Conservation (phyloP, 2,888 invertebrate genomes). For the Mystacides longicornis region DNA sequence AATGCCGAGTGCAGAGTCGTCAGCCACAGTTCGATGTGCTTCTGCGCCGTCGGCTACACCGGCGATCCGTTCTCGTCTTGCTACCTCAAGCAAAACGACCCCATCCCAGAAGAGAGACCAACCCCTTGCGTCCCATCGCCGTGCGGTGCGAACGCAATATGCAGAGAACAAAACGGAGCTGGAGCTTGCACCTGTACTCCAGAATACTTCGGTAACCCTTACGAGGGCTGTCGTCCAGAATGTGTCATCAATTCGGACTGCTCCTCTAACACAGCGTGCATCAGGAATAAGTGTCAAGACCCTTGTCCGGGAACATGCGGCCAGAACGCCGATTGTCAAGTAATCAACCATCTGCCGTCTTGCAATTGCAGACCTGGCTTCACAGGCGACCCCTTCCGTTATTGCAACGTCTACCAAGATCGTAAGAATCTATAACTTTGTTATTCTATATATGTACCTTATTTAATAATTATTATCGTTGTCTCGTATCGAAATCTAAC, state of each 20-base stretch:
- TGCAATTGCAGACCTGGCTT: slow-evolving; percentile 62
- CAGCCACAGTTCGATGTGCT: slow-evolving; percentile 66
- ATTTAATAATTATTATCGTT: background rate
- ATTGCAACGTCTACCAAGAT: slow-evolving; percentile 43
- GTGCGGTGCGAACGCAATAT: slow-evolving; percentile 60
- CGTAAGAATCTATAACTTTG: slow-evolving; percentile 41
- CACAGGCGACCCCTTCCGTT: slow-evolving; percentile 66
- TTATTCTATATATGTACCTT: background rate
- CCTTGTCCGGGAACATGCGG: slow-evolving; percentile 73
- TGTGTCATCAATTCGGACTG: slow-evolving; percentile 69
- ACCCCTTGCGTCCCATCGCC: slow-evolving; percentile 64
- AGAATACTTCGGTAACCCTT: slow-evolving; percentile 59
- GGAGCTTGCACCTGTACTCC: slow-evolving; percentile 61
- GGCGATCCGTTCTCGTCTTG: slow-evolving; percentile 75
- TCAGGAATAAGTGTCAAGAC: slow-evolving; percentile 62
- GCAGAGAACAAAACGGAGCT: slow-evolving; percentile 50
- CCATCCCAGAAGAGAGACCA: slow-evolving; percentile 38
- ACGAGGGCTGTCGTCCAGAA: slow-evolving; percentile 67
- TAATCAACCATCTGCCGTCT: slow-evolving; percentile 61
- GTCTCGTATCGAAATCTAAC: too few relatives aligned
- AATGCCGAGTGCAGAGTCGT: slow-evolving; percentile 69
- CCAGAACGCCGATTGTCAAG: slow-evolving; percentile 52
- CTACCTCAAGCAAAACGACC: slow-evolving; percentile 35
- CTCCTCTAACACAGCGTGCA: slow-evolving; percentile 61
- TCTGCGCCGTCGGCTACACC: slow-evolving; percentile 57